phyloP scores from a whole-genome alignment of 2,113 vertebrate species.

The Microcebus ravelobensis region DNA sequence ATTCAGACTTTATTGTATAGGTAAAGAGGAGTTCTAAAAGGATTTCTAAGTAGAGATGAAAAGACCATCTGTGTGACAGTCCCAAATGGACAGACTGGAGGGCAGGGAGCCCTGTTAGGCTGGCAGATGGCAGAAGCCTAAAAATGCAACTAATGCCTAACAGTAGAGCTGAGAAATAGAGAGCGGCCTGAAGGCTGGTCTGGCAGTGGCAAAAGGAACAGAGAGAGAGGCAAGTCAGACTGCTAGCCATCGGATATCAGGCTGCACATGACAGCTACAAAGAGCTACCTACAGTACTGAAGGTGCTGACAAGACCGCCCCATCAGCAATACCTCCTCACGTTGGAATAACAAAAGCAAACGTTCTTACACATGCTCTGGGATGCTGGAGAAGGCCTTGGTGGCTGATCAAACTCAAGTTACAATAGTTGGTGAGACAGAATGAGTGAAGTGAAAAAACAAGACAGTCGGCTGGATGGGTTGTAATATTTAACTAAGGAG shows the following conservation, averaged over 20 bases:
- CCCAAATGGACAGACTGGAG: background rate
- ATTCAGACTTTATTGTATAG: fast-evolving
- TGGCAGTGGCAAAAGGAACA: no score
- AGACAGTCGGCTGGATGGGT: no score
- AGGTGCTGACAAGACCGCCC: background rate
- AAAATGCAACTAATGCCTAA: fast-evolving
- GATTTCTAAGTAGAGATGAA: no score
- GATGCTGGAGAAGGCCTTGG: fast-evolving
- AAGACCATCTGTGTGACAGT: no score
- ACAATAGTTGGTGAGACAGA: background rate
- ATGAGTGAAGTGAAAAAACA: fast-evolving
- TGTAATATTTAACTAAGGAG: background rate
- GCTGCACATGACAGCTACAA: background rate
- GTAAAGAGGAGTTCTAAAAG: background rate
- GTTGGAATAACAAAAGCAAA: background rate
- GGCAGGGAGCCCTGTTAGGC: fast-evolving
- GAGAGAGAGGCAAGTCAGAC: no score
- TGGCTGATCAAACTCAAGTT: background rate
- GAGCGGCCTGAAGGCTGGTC: background rate
- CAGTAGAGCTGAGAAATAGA: background rate
- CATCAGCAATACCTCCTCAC: fast-evolving
- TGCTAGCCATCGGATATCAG: no score
- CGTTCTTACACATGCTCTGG: fast-evolving
- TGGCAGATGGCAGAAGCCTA: background rate
- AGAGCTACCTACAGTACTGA: background rate